Evolutionary conservation across 2,888 invertebrate genomes (phyloP).

Genomic region (Machimus rusticus): DNA sequence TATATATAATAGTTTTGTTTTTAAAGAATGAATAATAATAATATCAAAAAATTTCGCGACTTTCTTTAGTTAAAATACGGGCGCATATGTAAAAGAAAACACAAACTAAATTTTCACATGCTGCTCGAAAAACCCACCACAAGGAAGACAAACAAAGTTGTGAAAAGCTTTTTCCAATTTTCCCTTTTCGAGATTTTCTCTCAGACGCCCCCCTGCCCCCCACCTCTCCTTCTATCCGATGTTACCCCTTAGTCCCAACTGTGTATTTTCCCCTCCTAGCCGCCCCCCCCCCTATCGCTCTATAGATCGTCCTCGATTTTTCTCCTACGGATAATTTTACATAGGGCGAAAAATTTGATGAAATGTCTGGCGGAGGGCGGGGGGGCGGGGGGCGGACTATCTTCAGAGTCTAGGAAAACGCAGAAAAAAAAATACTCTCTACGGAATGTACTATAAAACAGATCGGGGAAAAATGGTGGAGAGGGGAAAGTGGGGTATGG

Average conservation of each 20-base stretch:
- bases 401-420: too few species aligned
- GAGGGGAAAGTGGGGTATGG: too few species aligned
- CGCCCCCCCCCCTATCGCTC: not conserved
- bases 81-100: not conserved
- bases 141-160: not conserved
- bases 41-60: not conserved
- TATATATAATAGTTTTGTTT: not conserved
- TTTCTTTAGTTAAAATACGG: not conserved
- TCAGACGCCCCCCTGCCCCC: not conserved
- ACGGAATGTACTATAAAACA: too few species aligned
- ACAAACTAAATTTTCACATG: not conserved
- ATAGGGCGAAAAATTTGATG: not conserved
- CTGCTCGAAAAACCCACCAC: not conserved
- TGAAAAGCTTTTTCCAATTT: not conserved
- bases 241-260: not conserved
- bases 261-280: not conserved
- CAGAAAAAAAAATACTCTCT: too few species aligned
- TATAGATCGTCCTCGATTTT: not conserved
- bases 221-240: not conserved
- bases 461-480: too few species aligned
- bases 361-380: not conserved
- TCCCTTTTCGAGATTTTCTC: not conserved
- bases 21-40: not conserved
- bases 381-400: too few species aligned
- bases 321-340: not conserved